Base-by-base conservation (phyloP, 2,113 vertebrate genomes). In the Dolichotis patagonum region DNA sequence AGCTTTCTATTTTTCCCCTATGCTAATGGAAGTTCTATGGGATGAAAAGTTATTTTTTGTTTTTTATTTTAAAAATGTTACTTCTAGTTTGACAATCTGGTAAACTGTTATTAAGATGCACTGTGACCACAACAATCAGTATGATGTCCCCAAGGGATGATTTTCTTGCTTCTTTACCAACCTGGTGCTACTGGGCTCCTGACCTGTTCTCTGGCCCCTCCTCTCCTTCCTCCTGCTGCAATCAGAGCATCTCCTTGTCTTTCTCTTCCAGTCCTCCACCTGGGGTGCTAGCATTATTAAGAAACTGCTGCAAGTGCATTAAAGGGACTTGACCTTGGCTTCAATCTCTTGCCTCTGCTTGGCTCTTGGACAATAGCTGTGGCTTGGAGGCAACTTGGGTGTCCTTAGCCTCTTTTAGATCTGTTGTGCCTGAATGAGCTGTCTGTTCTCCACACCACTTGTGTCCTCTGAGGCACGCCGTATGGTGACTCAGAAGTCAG, bases 161-260 rank as follows among this genome's bases (percentile, higher is more conserved):
- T 14, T 75, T 49, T 43, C 12, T 41, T 32, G 10, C 3, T 49
- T 46, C 58, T 38, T 82, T 49, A 65, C 69, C 0, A 62, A 10
- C 38, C 30, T 0, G 12, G 4, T 3, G 69, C 8, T 35, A 5
- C 35, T 1, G 8, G 62, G 30, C 35, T 81, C 7, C 0, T 2
- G 2, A 9, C 10, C 24, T 4, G 0, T 22, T 65, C 38, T 56
- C 41, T 28, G 75, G 24, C 10, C 16, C 30, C 46, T 54, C 75
- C 49, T 84, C 22, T 3, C 0, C 3, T 1, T 54, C n/a, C 16
- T 0, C 17, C 17, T 0, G 3, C 19, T 1, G 35, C 30, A 63
- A 12, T 77, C 52, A n/a, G 20, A 17, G 20, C 49, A 32, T 69
- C 7, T 80, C 62, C 67, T 22, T 26, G 16, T 52, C 54, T 60